Evolutionary conservation across 2,888 invertebrate species (phyloP).

Genomic region (Silvanus unidentatus): DNA sequence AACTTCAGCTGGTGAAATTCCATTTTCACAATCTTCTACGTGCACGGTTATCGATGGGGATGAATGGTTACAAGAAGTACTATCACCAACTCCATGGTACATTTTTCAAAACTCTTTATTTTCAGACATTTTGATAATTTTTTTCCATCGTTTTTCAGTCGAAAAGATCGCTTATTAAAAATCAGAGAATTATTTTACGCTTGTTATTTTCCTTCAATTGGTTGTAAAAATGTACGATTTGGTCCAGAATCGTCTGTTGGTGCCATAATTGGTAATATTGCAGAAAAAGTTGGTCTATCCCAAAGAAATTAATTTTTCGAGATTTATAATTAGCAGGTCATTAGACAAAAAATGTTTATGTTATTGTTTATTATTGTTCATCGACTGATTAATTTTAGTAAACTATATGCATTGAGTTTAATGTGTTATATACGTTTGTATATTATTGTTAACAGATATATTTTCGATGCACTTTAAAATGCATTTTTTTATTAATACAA

Average conservation of each 20-base stretch:
- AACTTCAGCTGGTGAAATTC: slow-evolving; percentile 30
- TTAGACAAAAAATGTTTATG: too few species aligned
- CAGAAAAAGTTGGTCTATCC: slow-evolving; percentile 51
- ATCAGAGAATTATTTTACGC: slow-evolving; percentile 54
- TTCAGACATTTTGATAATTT: not conserved
- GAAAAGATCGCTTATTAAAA: slow-evolving; percentile 50
- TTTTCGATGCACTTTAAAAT: too few species aligned
- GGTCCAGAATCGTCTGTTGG: slow-evolving; percentile 49
- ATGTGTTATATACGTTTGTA: too few species aligned
- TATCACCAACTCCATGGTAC: slow-evolving; percentile 8
- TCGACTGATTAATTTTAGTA: too few species aligned
- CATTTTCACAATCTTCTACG: slow-evolving; percentile 23
- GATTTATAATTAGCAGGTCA: too few species aligned
- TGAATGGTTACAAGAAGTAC: slow-evolving; percentile 8
- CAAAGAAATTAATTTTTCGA: slow-evolving; percentile 8
- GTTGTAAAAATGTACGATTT: slow-evolving; percentile 50
- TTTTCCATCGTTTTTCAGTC: slow-evolving; percentile 35
- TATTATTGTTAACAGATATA: too few species aligned
- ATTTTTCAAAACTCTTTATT: not conserved
- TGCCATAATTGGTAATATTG: slow-evolving; percentile 52
- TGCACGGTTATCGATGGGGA: slow-evolving; percentile 9
- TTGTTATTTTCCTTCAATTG: slow-evolving; percentile 45
- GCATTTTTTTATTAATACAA: too few species aligned
- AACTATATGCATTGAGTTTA: too few species aligned
- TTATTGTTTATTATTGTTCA: too few species aligned